Percentiles rank a stretch among this genome's conserved stretches.
Evolutionary conservation across 2,888 invertebrate genomes (phyloP).

Genomic region (Stenolophus ochropezus): DNA sequence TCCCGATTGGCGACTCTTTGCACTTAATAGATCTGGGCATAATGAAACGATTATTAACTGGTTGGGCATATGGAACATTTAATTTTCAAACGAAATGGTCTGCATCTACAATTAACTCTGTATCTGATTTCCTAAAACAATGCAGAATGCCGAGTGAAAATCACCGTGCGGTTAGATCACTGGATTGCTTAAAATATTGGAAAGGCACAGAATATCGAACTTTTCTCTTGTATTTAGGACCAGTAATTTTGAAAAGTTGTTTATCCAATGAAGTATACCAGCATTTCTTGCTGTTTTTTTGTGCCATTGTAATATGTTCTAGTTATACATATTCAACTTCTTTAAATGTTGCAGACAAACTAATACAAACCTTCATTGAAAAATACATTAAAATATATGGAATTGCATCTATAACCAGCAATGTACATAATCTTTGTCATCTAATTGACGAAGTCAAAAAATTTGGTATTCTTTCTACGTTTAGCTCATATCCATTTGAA

Average conservation of each 20-base stretch:
- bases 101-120: too few relatives aligned
- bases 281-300: conserved; percentile 5
- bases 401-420: conserved; percentile 65
- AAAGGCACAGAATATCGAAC: too few relatives aligned
- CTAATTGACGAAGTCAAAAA: conserved; percentile 66
- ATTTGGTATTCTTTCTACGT: conserved; percentile 66
- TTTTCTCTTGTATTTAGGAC: too few relatives aligned
- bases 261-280: background rate
- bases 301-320: conserved; percentile 25
- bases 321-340: background rate
- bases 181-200: too few relatives aligned
- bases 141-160: too few relatives aligned
- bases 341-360: conserved; percentile 43
- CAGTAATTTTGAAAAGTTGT: conserved; percentile 4
- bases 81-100: too few relatives aligned
- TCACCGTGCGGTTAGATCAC: too few relatives aligned
- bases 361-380: conserved; percentile 54
- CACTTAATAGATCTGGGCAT: conserved; percentile 64
- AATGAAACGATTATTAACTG: background rate
- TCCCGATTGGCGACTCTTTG: conserved; percentile 64
- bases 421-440: conserved; percentile 68
- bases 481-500: conserved; percentile 68
- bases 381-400: conserved; percentile 65
- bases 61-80: too few relatives aligned
- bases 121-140: too few relatives aligned